Evolutionary conservation across 1,140 invertebrate genomes (phyloP).

Genomic region (Choristoneura fumiferana): DNA sequence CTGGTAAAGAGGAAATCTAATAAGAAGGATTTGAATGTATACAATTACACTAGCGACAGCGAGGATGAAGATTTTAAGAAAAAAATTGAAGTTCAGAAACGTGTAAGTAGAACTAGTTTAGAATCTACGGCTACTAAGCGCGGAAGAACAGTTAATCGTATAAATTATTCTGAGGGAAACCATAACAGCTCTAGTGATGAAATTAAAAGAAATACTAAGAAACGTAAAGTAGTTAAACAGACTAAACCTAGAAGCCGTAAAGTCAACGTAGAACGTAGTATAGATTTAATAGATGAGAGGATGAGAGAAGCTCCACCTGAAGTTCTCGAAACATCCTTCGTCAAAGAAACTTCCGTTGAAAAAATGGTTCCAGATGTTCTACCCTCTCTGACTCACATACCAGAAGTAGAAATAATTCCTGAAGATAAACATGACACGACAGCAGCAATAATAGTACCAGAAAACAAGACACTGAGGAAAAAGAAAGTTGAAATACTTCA

Average conservation of each 20-base stretch:
- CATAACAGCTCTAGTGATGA: constrained; percentile 20
- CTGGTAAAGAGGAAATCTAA: constrained; percentile 34
- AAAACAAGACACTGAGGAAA: constrained; percentile 26
- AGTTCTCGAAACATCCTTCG: constrained; percentile 46
- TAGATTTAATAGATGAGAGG: constrained; percentile 45
- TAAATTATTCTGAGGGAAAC: constrained; percentile 30
- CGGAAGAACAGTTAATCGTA: constrained; percentile 17
- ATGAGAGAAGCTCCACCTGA: constrained; percentile 42
- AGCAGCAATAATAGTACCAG: constrained; percentile 16
- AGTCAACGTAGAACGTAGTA: constrained; percentile 19
- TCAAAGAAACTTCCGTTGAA: constrained; percentile 24
- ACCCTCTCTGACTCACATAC: constrained; percentile 25
- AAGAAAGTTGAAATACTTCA: constrained; percentile 10
- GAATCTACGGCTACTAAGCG: constrained; percentile 23
- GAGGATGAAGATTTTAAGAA: constrained; percentile 54
- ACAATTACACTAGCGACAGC: constrained; percentile 57
- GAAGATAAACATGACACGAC: constrained; percentile 21
- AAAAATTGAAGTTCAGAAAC: constrained; percentile 30
- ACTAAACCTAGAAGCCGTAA: constrained; percentile 18
- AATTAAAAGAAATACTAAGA: constrained; percentile 16
- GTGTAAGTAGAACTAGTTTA: constrained; percentile 27
- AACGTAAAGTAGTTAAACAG: constrained; percentile 22
- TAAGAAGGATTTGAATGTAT: constrained; percentile 33
- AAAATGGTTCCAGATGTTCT: constrained; percentile 23
- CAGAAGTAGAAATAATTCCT: constrained; percentile 48